A percentile compares a stretch with the other conserved stretches of the same genome.
These are phyloP conservation scores for Abramis brama DNA, from an alignment of 2,113 vertebrate species.

Conservation along the genomic window DNA sequence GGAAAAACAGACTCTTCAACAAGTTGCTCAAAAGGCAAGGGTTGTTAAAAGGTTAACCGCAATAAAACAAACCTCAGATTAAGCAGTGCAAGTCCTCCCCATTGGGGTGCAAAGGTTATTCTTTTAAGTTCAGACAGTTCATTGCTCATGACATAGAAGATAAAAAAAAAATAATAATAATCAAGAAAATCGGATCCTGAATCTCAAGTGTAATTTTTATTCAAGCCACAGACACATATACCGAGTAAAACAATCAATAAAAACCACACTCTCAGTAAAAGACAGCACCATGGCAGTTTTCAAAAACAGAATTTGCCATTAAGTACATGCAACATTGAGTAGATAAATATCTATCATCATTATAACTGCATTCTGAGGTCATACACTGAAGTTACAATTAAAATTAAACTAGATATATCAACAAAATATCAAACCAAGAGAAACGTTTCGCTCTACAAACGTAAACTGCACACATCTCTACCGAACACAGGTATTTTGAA, in stretches of 20 bases:
- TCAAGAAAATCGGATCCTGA: too few relatives aligned
- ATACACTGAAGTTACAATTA: not conserved
- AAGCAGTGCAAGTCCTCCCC: not conserved
- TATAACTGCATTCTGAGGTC: not conserved
- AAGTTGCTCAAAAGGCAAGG: conserved; percentile 27
- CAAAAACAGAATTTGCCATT: not conserved
- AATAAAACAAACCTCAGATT: not conserved
- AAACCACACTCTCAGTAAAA: not conserved
- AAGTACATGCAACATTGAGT: not conserved
- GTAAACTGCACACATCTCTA: too few relatives aligned
- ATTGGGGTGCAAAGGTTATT: not conserved
- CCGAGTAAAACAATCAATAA: not conserved
- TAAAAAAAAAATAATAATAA: not conserved
- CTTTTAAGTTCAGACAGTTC: not conserved
- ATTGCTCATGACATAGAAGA: not conserved
- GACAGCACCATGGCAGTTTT: not conserved
- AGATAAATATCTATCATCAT: not conserved
- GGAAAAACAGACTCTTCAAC: conserved; percentile 36
- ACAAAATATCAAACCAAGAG: not conserved
- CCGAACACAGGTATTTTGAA: too few relatives aligned
- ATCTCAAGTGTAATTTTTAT: too few relatives aligned
- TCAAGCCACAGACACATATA: too few relatives aligned
- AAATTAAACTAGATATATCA: not conserved
- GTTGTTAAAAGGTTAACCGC: conserved; percentile 11
- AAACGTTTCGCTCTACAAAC: too few relatives aligned